These are phyloP conservation scores for Coreoperca whiteheadi DNA, from an alignment of 2,113 vertebrate genomes.

Conservation along the genomic window DNA sequence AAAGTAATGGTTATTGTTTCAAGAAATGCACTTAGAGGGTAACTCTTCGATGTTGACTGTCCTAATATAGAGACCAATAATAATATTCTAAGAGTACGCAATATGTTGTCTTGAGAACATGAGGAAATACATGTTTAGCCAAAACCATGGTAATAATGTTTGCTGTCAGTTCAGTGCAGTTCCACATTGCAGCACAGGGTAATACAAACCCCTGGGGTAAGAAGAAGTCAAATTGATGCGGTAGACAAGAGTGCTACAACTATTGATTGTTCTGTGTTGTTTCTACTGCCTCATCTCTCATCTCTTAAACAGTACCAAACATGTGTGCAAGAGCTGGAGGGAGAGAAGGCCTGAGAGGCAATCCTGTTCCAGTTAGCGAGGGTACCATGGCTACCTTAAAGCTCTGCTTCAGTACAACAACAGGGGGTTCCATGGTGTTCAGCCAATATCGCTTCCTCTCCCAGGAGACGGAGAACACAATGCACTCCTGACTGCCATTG, in stretches of 20 bases:
- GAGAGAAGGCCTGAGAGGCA: slow-evolving; percentile 36
- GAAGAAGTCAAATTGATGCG: slow-evolving; percentile 38
- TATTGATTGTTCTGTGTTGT: slow-evolving; percentile 53
- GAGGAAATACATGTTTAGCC: background rate
- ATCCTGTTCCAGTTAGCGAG: slow-evolving; percentile 56
- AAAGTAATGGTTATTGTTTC: no score
- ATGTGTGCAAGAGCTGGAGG: slow-evolving; percentile 33
- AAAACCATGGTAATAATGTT: slow-evolving; percentile 12
- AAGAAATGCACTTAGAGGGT: no score
- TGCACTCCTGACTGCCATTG: slow-evolving; percentile 66
- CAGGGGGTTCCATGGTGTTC: slow-evolving; percentile 69
- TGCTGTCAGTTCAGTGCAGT: slow-evolving; percentile 27
- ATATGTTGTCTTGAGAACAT: background rate
- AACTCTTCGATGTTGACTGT: no score
- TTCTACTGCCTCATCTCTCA: slow-evolving; percentile 58
- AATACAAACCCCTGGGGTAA: slow-evolving; percentile 37
- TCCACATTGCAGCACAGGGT: slow-evolving; percentile 9
- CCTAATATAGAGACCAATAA: no score
- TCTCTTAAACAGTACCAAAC: slow-evolving; percentile 57
- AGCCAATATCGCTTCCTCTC: slow-evolving; percentile 76
- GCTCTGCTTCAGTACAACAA: slow-evolving; percentile 64
- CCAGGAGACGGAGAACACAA: slow-evolving; percentile 76
- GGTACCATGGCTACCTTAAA: slow-evolving; percentile 76
- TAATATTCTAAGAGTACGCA: no score
- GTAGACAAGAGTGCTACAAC: slow-evolving; percentile 14